Base-by-base conservation (phyloP, 1,140 invertebrate genomes). In the Sweltsa coloradensis region DNA sequence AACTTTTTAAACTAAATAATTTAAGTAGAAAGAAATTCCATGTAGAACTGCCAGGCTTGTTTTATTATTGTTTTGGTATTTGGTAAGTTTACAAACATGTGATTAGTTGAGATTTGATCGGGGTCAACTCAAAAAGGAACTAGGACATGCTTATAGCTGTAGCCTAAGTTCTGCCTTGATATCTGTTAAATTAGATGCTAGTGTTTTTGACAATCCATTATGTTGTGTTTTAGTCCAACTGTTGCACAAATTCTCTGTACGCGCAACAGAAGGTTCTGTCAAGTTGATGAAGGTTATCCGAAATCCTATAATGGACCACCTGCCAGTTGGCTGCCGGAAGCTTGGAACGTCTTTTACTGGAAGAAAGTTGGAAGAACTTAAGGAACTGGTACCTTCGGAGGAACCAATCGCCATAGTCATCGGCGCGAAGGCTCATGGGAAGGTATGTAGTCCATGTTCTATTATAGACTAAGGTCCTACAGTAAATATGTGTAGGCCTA, bases 361-460 rank as follows among this genome's bases (percentile, higher is more conserved):
- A 0, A 81, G 83, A 49, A 74, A 85, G 55, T 68, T 91, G 1
- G 63, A 82, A 34, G 81, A 86, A 59, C 81, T 85, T 31, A 64
- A 74, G 45, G 86, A 94, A 40, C 59, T 98, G 9, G 89, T 94
- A 11, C 85, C 87, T 5, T 64, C 69, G 23, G 66, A 78, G 50
- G 85, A 92, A 55, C 90, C 92, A 13, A 76, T 97, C 50, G 92
- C 84, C 0, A 70, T 99, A 51, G 82, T 97, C 3, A 73, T 99
- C 52, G 97, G 96, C 34, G 93, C 95, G 3, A 97, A 99, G 82
- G 94, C 95, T 3, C 92, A 96, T 70, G 97, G 96, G 47, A 86
- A 85, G 64, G 82, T 85, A 65, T 67, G 50, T 52, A 19, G 27
- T 9, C 13, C 34, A n/a, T 46, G 7, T 14, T 7, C 7, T 9